Evolutionary conservation across 2,113 vertebrate genomes (phyloP).

Genomic region (Baryphthengus martii): DNA sequence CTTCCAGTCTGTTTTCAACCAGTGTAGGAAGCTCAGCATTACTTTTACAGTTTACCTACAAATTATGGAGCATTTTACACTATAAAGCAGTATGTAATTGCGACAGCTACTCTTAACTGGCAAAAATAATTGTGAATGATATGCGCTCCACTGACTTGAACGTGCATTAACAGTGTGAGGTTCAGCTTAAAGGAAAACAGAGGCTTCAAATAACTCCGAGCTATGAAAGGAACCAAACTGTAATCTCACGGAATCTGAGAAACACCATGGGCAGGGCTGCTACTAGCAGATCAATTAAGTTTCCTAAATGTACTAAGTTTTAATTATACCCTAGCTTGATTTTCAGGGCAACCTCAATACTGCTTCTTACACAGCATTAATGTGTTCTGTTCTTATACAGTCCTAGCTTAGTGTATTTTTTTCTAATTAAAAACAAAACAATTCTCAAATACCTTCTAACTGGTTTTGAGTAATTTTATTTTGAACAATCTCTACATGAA

Average conservation of each 20-base stretch:
- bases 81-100: neutral
- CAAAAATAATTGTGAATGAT: neutral
- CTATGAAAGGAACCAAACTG: neutral
- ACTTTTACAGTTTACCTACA: neutral
- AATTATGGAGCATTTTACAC: neutral
- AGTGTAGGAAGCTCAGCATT: neutral
- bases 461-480: neutral
- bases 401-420: neutral
- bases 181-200: neutral
- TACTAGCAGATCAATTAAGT: neutral
- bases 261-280: neutral
- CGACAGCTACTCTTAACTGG: neutral
- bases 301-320: neutral
- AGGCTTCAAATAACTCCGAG: neutral
- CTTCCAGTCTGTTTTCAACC: neutral
- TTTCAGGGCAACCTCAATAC: neutral
- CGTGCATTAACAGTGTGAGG: neutral
- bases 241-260: neutral
- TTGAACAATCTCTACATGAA: neutral
- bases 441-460: neutral
- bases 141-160: neutral
- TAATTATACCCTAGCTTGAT: neutral
- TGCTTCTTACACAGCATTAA: neutral
- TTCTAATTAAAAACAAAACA: neutral
- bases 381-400: neutral